Evolutionary conservation across 1,140 invertebrate species (phyloP), one percentile per base, ranked within the genome.

Genomic region (Calycopis cecrops): DNA sequence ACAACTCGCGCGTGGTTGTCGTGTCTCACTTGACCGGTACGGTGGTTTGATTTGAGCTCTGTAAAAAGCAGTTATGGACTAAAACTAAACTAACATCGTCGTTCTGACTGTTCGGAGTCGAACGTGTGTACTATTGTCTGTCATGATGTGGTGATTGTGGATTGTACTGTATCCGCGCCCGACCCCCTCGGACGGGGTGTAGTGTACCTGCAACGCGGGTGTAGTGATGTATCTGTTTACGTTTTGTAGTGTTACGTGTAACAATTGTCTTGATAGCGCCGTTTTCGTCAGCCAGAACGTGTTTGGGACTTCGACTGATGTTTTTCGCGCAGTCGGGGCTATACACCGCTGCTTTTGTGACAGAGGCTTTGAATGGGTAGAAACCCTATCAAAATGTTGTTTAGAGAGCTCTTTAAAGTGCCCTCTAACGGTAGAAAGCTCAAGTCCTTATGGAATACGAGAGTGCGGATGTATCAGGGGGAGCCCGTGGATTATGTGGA

Each of bases 111-210:
- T 49, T 33, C 17, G 48, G 21, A 49, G 48, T 49, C 4, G 21
- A 49, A 49, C 28, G 18, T 49, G 48, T 49, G n/a, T n/a, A n/a
- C n/a, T n/a, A n/a, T n/a, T 49, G 18, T 49, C 48, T 49, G 28
- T 34, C 48, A 12, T 34, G 17, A 21, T 35, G 48, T 49, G 12
- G n/a, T 18, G 12, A 12, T 49, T 18, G 48, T 28, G 48, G 21
- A 18, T 28, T 28, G 21, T 3, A 28, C 6, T 6, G 2, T 28
- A 28, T 28, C 21, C 21, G 21, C 21, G 21, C 21, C 21, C 6
- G 2, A 28, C 2, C 6, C 21, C 48, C 21, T 3, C 11, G 18
- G 48, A 11, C 9, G 21, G 7, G 21, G 21, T 8, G 48, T 35
- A 14, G 48, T 28, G 21, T 49, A 34, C 48, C 48, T 49, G 12